Evolutionary conservation across 2,797 vertebrate species (phyloP), one percentile per base, ranked within the genome.

Genomic region (Tragopan temminckii): DNA sequence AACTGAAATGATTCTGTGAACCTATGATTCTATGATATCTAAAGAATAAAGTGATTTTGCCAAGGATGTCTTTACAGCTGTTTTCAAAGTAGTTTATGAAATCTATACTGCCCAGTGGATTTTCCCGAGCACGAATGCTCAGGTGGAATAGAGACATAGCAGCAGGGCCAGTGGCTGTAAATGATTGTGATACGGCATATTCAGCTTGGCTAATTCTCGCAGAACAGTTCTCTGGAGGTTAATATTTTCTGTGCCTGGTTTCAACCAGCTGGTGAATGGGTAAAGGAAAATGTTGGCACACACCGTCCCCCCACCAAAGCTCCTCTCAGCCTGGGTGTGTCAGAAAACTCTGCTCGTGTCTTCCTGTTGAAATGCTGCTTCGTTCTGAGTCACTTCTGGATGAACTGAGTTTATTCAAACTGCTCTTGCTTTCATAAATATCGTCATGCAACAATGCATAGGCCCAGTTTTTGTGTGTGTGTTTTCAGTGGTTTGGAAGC

Each of bases 211-310:
- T 53, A 20, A 52, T 13, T 59, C 78, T 57, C 53, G 19, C 64
- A 57, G 40, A 64, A 31, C 14, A 7, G 20, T 23, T 92, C 45
- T 85, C 58, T 57, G 81, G 76, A 62, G 31, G 9, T 62, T 70
- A 61, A 23, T 1, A 1, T 53, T 68, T 81, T 82, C 81, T 77
- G 64, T 31, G 33, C 45, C 71, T 66, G 35, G 33, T 71, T 90
- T 92, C 87, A 87, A 52, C 21, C 86, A 87, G 20, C 57, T 80
- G 75, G 71, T 85, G 89, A 80, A 16, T 5, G 68, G 58, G 25
- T 62, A 35, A 80, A 87, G 76, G 82, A 75, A 87, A 85, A 93
- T 33, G 8, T 95, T 85, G 89, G 38, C 72, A 62, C 71, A 66
- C 71, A 38, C 38, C 50, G 13, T 69, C 80, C 70, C 53, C 38